A percentile compares a stretch with the other conserved stretches of the same genome.
These are phyloP conservation scores for Lottia gigantea DNA, from an alignment of 2,888 invertebrate genomes.

Conservation along the genomic window DNA sequence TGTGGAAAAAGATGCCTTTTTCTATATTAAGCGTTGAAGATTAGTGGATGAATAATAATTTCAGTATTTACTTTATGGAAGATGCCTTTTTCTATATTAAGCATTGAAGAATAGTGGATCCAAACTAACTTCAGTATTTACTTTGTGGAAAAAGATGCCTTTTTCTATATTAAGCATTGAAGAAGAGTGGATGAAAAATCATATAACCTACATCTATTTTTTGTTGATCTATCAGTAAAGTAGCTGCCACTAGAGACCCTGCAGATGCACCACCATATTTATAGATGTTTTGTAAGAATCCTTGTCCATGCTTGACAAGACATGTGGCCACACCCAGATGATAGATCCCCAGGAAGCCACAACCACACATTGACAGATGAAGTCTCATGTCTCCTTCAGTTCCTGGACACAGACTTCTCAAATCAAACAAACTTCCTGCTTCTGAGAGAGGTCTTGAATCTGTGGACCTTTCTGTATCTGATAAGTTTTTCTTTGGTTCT, in stretches of 20 bases:
- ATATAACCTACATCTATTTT: conserved; percentile 39
- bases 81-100: no score
- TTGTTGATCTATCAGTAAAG: conserved; percentile 66
- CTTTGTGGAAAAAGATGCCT: no score
- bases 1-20: no score
- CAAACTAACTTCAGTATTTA: no score
- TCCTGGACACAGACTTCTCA: not conserved
- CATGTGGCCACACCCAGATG: conserved; percentile 98
- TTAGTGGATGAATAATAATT: no score
- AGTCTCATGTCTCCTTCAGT: not conserved
- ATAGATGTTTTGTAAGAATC: conserved; percentile 71
- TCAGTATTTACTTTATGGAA: no score
- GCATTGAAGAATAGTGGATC: no score
- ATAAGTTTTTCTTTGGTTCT: not conserved
- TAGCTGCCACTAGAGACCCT: conserved; percentile 89
- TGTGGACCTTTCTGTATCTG: not conserved
- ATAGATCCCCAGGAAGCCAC: conserved; percentile 98
- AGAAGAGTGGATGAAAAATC: no score
- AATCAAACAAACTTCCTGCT: not conserved
- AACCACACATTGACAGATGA: conserved; percentile 91
- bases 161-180: no score
- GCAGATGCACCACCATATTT: conserved; percentile 79
- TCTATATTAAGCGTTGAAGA: no score
- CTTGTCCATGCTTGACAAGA: conserved; percentile 94
- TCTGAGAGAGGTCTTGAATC: conserved; percentile 1